phyloP scores from a whole-genome alignment of 1,140 invertebrate species.

The Pogonomyrmex californicus region DNA sequence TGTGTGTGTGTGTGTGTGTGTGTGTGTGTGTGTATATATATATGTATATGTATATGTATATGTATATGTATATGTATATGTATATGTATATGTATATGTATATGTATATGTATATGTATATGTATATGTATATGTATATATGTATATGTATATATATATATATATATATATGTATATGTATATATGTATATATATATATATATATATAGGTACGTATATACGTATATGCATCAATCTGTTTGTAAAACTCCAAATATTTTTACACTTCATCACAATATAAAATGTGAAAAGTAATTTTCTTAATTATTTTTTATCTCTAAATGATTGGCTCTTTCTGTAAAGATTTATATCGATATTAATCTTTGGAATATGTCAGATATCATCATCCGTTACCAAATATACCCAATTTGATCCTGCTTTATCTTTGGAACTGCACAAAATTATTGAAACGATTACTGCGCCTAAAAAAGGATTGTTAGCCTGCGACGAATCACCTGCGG shows the following conservation, averaged over 20 bases:
- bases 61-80: too few species aligned
- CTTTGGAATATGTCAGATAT: slow-evolving; percentile 32
- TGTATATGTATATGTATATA: too few species aligned
- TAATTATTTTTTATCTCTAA: slow-evolving; percentile 22
- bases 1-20: too few species aligned
- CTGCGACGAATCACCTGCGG: slow-evolving; percentile 95
- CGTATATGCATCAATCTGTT: neutral
- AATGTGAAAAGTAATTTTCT: neutral
- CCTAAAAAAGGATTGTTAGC: slow-evolving; percentile 97
- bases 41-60: too few species aligned
- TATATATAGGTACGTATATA: too few species aligned
- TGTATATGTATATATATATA: too few species aligned
- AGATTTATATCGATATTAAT: neutral
- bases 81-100: too few species aligned
- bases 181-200: too few species aligned
- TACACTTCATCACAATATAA: neutral
- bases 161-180: too few species aligned
- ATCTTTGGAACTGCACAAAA: slow-evolving; percentile 95
- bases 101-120: too few species aligned
- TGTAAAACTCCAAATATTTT: neutral
- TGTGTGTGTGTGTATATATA: too few species aligned
- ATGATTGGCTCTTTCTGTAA: neutral
- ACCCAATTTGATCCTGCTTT: slow-evolving; percentile 92
- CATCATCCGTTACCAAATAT: slow-evolving; percentile 73
- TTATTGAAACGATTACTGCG: slow-evolving; percentile 95